phyloP scores from a whole-genome alignment of 2,888 invertebrate species.

The Anthrax anthrax region DNA sequence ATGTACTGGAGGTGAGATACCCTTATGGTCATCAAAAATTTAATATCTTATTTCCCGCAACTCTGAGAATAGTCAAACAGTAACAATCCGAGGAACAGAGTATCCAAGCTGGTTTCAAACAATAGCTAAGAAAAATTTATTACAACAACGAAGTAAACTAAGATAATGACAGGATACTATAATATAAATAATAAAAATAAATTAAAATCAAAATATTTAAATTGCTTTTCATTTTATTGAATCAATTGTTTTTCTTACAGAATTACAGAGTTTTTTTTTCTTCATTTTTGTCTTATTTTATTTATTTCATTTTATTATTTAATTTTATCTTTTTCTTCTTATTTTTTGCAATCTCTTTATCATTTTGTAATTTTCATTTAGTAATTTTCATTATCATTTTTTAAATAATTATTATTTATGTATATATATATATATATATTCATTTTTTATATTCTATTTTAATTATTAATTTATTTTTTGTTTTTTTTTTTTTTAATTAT shows the following conservation, averaged over 20 bases:
- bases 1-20: too few relatives aligned
- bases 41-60: too few relatives aligned
- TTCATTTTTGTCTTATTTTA: neutral
- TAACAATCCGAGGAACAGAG: too few relatives aligned
- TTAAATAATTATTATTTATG: neutral
- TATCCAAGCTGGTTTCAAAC: too few relatives aligned
- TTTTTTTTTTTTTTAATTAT: neutral
- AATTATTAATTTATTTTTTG: too few relatives aligned
- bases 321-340: neutral
- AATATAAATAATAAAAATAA: too few relatives aligned
- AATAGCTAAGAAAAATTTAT: too few relatives aligned
- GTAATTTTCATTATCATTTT: neutral
- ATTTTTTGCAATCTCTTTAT: neutral
- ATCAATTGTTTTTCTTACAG: slow-evolving; percentile 9
- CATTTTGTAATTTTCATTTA: neutral
- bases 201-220: neutral
- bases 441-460: too few relatives aligned
- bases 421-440: neutral
- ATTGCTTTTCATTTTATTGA: slow-evolving; percentile 9
- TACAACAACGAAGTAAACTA: too few relatives aligned
- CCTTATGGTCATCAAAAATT: too few relatives aligned
- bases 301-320: slow-evolving; percentile 2
- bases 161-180: too few relatives aligned
- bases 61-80: too few relatives aligned
- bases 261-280: slow-evolving; percentile 6